phyloP scores from a whole-genome alignment of 2,113 vertebrate genomes.

The Sebastes fasciatus region DNA sequence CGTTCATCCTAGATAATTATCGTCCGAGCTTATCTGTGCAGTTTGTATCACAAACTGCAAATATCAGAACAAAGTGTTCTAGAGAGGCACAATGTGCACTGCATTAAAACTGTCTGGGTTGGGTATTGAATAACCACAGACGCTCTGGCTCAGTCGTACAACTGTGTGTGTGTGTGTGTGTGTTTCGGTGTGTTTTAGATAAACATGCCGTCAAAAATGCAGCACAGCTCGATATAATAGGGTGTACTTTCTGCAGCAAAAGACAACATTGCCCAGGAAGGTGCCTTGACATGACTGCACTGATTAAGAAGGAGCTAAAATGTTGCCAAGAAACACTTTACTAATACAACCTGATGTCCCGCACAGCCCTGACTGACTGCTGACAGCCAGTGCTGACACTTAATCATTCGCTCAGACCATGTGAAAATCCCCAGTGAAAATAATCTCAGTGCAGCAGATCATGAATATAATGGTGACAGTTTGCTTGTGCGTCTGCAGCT shows the following conservation, averaged over 20 bases:
- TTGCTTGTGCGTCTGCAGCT: slow-evolving; percentile 19
- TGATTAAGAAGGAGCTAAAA: not conserved
- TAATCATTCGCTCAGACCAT: slow-evolving; percentile 13
- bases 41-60: not conserved
- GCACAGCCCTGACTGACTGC: not conserved
- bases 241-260: not conserved
- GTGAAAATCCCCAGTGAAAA: slow-evolving; percentile 28
- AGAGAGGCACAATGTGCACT: not conserved
- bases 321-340: slow-evolving; percentile 17
- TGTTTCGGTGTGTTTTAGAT: not conserved
- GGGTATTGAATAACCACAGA: slow-evolving; percentile 14
- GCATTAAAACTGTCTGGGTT: slow-evolving; percentile 19
- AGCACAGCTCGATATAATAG: not conserved
- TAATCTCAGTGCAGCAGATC: slow-evolving; percentile 17
- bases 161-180: slow-evolving; percentile 11
- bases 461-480: slow-evolving; percentile 20
- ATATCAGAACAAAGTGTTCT: slow-evolving; percentile 15
- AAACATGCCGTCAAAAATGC: slow-evolving; percentile 1
- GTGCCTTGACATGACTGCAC: slow-evolving; percentile 1
- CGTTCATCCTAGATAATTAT: not conserved
- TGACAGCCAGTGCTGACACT: slow-evolving; percentile 18
- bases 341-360: slow-evolving; percentile 1
- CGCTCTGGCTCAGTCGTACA: not conserved
- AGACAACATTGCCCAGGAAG: slow-evolving; percentile 26
- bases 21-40: not conserved